Conservation (phyloP, 1,140 invertebrate species). For the Drosophila quadrilineata region DNA sequence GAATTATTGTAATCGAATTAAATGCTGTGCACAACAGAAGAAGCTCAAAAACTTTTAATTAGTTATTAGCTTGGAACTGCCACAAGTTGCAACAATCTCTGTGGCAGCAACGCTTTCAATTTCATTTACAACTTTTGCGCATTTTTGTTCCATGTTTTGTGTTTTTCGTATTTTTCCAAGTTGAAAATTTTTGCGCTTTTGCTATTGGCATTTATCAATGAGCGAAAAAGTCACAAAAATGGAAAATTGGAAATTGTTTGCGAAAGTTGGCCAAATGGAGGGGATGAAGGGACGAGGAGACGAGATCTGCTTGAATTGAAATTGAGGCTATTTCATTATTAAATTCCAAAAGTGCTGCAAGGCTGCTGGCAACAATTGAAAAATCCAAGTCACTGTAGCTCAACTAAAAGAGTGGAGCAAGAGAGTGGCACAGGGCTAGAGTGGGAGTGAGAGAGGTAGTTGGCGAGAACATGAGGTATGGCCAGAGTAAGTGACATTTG, state of each 20-base stretch:
- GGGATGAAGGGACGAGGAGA: too few relatives aligned
- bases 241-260: conserved; percentile 45
- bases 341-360: conserved; percentile 64
- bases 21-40: conserved; percentile 51
- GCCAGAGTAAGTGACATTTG: conserved; percentile 58
- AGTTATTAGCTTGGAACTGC: conserved; percentile 44
- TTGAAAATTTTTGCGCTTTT: conserved; percentile 25
- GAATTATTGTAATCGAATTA: conserved; percentile 48
- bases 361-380: conserved; percentile 1
- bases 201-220: conserved; percentile 61
- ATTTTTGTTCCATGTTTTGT: not conserved
- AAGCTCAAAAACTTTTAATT: conserved; percentile 58
- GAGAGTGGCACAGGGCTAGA: not conserved
- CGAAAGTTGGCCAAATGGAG: not conserved
- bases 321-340: conserved; percentile 74
- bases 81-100: conserved; percentile 15
- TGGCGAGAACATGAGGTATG: not conserved
- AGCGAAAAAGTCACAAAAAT: conserved; percentile 38
- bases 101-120: conserved; percentile 34
- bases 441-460: not conserved
- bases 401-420: not conserved
- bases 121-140: conserved; percentile 12
- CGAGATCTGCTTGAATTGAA: not conserved
- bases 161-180: conserved; percentile 1
- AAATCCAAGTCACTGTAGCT: not conserved